Conservation (phyloP, 2,888 invertebrate species). For the Siphonodentalium dalli region DNA sequence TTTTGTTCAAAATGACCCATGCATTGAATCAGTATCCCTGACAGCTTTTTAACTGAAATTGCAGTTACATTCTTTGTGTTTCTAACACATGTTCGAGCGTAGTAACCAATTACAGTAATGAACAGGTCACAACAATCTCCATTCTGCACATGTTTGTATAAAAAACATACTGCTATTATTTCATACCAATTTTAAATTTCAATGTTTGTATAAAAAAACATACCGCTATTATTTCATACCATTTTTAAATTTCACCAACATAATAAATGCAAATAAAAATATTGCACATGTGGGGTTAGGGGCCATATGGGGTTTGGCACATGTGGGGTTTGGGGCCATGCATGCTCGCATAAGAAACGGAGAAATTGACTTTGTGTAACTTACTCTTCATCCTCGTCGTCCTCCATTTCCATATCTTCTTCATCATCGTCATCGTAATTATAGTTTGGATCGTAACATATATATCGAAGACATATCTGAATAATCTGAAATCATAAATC, state of each 20-base stretch:
- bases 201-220: background rate
- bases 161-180: too few relatives aligned
- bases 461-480: constrained; percentile 85
- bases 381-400: constrained; percentile 67
- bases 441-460: constrained; percentile 98
- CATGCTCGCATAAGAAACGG: background rate
- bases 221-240: background rate
- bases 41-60: too few relatives aligned
- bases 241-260: background rate
- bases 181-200: too few relatives aligned
- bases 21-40: too few relatives aligned
- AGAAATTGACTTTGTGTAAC: constrained; percentile 15
- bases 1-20: too few relatives aligned
- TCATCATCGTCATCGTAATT: constrained; percentile 85
- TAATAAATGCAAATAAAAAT: too few relatives aligned
- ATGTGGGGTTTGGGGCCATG: background rate
- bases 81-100: too few relatives aligned
- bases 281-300: background rate
- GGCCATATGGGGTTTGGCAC: background rate
- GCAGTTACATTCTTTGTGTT: too few relatives aligned
- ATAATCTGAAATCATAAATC: constrained; percentile 65
- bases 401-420: constrained; percentile 68
- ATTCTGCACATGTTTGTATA: too few relatives aligned
- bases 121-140: too few relatives aligned
- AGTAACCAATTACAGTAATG: too few relatives aligned